Evolutionary conservation across 2,888 invertebrate genomes (phyloP).

Genomic region (Anagyrus pseudococci): DNA sequence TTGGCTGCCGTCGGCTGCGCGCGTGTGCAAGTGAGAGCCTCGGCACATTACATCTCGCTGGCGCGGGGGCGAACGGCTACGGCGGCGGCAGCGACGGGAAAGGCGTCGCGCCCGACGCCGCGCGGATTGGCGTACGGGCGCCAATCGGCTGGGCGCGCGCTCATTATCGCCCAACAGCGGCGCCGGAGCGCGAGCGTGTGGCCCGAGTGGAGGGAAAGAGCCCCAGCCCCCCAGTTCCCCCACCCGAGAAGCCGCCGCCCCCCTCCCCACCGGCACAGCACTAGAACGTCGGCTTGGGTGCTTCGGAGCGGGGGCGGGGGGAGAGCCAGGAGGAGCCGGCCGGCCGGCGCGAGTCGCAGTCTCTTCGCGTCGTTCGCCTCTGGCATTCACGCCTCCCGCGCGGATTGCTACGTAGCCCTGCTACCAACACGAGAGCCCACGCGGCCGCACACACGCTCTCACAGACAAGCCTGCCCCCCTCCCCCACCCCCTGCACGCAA

Average conservation of each 20-base stretch:
- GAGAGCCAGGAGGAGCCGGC: conserved; percentile 41
- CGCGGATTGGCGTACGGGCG: conserved; percentile 61
- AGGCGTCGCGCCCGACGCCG: conserved; percentile 63
- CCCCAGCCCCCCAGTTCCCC: conserved; percentile 53
- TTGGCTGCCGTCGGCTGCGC: too few species aligned
- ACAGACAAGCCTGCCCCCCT: neutral
- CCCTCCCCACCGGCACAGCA: neutral
- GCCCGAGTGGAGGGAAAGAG: conserved; percentile 47
- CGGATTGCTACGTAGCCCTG: conserved; percentile 26
- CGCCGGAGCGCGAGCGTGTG: too few species aligned
- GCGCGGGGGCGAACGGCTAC: conserved; percentile 35
- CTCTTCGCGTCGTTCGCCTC: conserved; percentile 47
- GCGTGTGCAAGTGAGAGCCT: conserved; percentile 2
- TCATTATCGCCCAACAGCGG: conserved; percentile 59
- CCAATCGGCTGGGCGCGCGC: conserved; percentile 59
- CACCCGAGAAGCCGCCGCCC: neutral
- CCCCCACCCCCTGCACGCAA: too few species aligned
- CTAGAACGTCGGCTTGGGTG: neutral
- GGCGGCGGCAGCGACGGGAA: conserved; percentile 60
- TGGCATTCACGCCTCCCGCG: conserved; percentile 62
- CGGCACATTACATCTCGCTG: conserved; percentile 28
- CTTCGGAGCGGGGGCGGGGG: neutral
- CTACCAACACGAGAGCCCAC: conserved; percentile 44
- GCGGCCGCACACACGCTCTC: conserved; percentile 51
- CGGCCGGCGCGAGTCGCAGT: neutral